Percentiles rank a stretch among this genome's conserved stretches.
These are phyloP conservation scores for Sphenodon punctatus DNA, from an alignment of 2,797 vertebrate species.

Conservation along the genomic window DNA sequence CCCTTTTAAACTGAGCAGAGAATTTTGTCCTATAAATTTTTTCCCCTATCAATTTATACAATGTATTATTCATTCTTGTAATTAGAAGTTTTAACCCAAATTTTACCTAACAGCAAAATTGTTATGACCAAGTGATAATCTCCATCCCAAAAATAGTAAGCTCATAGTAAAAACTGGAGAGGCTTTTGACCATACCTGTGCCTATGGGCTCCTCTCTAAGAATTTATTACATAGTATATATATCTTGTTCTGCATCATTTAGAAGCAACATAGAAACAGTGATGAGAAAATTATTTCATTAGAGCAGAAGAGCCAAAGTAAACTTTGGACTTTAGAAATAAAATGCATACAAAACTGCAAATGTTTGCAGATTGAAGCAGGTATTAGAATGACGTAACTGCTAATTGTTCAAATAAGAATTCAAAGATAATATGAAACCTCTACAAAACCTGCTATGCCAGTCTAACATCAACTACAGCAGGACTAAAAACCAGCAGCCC, in stretches of 20 bases:
- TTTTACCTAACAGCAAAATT: neutral
- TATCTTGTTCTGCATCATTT: neutral
- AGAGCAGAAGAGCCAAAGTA: neutral
- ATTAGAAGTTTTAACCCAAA: neutral
- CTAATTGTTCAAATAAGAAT: no score
- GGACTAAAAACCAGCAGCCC: no score
- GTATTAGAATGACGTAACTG: no score
- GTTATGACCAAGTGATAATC: neutral
- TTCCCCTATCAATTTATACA: no score
- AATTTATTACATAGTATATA: neutral
- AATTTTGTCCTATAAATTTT: no score
- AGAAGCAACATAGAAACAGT: neutral
- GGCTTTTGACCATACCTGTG: neutral
- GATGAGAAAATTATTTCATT: neutral
- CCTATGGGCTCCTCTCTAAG: neutral
- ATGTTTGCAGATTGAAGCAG: no score
- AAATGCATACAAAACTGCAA: fast-evolving
- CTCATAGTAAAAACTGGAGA: neutral
- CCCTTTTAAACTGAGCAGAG: no score
- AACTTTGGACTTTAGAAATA: neutral
- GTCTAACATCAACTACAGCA: neutral
- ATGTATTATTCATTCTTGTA: neutral
- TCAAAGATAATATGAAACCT: neutral
- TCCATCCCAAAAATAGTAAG: neutral
- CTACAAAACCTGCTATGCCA: neutral